Evolutionary conservation across 2,888 invertebrate species (phyloP).

Genomic region (Nomada ruficornis): DNA sequence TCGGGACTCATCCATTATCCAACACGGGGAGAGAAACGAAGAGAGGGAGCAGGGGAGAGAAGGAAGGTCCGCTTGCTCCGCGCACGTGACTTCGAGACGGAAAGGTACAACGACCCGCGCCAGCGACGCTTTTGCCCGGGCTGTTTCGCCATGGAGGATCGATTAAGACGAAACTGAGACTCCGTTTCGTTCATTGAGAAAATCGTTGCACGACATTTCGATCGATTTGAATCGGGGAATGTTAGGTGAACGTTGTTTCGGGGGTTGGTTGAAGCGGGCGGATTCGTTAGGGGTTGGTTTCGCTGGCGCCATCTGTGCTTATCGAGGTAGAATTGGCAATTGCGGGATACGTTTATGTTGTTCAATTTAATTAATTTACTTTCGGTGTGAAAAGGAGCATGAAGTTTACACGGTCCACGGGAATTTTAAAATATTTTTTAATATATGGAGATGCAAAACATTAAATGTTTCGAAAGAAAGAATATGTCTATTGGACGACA

Average conservation of each 20-base stretch:
- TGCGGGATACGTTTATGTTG: too few species aligned
- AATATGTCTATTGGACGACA: too few species aligned
- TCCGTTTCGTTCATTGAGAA: slow-evolving; percentile 15
- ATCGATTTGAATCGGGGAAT: neutral
- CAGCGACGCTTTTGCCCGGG: slow-evolving; percentile 41
- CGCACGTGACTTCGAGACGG: slow-evolving; percentile 62
- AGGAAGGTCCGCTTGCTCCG: slow-evolving; percentile 12
- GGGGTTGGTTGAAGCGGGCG: neutral
- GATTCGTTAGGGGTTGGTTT: neutral
- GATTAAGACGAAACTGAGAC: slow-evolving; percentile 12
- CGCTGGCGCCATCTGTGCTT: neutral
- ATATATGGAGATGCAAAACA: too few species aligned
- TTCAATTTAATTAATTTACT: too few species aligned
- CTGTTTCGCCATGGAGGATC: slow-evolving; percentile 65
- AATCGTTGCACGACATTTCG: neutral
- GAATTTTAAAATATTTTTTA: too few species aligned
- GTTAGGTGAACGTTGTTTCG: neutral
- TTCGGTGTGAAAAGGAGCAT: too few species aligned
- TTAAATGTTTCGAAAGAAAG: too few species aligned
- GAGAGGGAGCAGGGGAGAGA: slow-evolving; percentile 4
- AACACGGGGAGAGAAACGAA: slow-evolving; percentile 59
- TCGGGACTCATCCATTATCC: slow-evolving; percentile 77
- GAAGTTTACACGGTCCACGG: too few species aligned
- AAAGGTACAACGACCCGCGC: slow-evolving; percentile 71
- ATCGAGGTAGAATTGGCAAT: neutral